A percentile compares a stretch with the other conserved stretches of the same genome.
Evolutionary conservation across 2,797 vertebrate genomes (phyloP).

Genomic region (Delichon dasypus): DNA sequence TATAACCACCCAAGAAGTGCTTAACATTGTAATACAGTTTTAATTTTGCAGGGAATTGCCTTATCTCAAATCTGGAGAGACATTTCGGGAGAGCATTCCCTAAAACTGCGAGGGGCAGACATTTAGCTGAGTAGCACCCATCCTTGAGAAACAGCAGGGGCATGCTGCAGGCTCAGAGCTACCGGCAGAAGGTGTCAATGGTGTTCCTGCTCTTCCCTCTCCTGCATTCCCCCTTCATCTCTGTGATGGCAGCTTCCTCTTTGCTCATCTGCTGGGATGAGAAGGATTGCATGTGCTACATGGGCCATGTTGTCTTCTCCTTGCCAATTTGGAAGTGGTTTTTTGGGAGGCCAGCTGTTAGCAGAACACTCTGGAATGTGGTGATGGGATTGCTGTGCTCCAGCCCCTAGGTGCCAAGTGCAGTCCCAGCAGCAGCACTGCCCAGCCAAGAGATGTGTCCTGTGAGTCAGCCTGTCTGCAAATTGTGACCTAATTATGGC

Average conservation of each 20-base stretch:
- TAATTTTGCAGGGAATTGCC: not conserved
- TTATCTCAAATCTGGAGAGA: not conserved
- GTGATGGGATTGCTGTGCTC: not conserved
- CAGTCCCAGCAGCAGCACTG: not conserved
- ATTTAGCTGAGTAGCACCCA: not conserved
- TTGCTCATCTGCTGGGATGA: not conserved
- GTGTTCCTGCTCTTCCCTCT: not conserved
- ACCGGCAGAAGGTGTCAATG: not conserved
- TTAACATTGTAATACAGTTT: not conserved
- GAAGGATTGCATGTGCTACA: not conserved
- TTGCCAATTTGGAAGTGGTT: not conserved
- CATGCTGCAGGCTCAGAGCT: not conserved
- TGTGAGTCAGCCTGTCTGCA: not conserved
- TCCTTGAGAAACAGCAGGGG: not conserved
- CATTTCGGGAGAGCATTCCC: not conserved
- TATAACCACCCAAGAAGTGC: not conserved
- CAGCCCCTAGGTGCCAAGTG: not conserved
- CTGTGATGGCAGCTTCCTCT: not conserved
- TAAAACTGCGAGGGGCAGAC: not conserved
- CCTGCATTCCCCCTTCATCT: not conserved
- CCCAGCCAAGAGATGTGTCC: not conserved
- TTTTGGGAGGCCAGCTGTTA: not conserved
- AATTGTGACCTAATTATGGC: not conserved
- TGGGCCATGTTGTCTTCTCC: not conserved
- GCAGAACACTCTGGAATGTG: rapidly evolving